These are phyloP conservation scores for Spisula subtruncata DNA, from an alignment of 2,888 invertebrate genomes.

Conservation along the genomic window DNA sequence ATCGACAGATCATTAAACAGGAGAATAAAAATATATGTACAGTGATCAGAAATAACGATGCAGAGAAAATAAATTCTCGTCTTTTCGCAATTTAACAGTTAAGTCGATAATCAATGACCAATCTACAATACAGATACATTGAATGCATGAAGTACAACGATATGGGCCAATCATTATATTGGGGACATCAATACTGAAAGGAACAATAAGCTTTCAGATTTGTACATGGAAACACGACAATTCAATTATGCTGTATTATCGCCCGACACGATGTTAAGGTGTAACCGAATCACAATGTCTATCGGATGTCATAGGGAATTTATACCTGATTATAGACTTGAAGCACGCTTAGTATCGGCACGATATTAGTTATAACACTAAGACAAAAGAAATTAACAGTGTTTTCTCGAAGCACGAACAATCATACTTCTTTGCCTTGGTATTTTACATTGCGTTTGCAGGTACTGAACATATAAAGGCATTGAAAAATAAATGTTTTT, in stretches of 20 bases:
- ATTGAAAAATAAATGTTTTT: too few species aligned
- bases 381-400: not conserved
- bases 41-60: too few species aligned
- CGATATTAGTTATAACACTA: not conserved
- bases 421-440: too few species aligned
- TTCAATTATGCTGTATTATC: not conserved
- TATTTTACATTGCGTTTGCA: too few species aligned
- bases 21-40: too few species aligned
- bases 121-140: not conserved
- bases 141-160: not conserved
- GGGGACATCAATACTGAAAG: not conserved
- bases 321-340: not conserved
- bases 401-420: too few species aligned
- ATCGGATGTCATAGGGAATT: not conserved
- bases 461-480: too few species aligned
- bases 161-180: not conserved
- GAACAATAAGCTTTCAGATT: constrained; percentile 10
- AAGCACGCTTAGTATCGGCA: not conserved
- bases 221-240: constrained; percentile 6
- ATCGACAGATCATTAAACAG: too few species aligned
- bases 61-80: not conserved
- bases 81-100: not conserved
- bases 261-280: not conserved
- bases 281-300: not conserved
- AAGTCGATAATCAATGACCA: constrained; percentile 20